Percentiles rank a stretch among this genome's conserved stretches.
Evolutionary conservation across 1,140 invertebrate genomes (phyloP).

Genomic region (Probaryconus sp.): DNA sequence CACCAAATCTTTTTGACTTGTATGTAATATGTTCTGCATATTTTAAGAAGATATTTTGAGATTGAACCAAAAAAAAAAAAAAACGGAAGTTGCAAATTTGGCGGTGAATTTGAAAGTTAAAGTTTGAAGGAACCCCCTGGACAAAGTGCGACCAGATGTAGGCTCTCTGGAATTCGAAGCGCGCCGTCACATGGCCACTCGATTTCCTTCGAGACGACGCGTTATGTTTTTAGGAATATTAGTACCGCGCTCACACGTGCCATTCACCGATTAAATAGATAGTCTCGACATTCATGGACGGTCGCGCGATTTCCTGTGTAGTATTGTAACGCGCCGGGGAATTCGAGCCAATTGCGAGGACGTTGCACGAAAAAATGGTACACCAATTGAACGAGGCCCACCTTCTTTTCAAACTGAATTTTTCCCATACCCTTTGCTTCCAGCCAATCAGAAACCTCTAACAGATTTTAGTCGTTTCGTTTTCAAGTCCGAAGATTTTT

Average conservation of each 20-base stretch:
- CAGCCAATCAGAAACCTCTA: too few relatives aligned
- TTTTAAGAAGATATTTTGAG: too few relatives aligned
- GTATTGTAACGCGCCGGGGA: slow-evolving; percentile 46
- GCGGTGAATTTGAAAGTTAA: too few relatives aligned
- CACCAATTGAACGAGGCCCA: too few relatives aligned
- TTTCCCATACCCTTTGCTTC: too few relatives aligned
- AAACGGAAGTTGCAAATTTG: not conserved
- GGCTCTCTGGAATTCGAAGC: slow-evolving; percentile 55
- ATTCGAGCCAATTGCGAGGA: slow-evolving; percentile 41
- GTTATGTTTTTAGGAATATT: slow-evolving; percentile 37
- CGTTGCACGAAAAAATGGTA: slow-evolving; percentile 33
- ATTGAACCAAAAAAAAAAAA: too few relatives aligned
- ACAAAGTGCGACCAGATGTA: slow-evolving; percentile 53
- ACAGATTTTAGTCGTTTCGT: too few relatives aligned
- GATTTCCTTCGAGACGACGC: slow-evolving; percentile 50
- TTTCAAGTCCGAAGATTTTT: too few relatives aligned
- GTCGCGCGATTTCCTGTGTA: slow-evolving; percentile 57
- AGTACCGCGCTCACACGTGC: slow-evolving; percentile 57
- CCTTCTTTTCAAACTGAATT: too few relatives aligned
- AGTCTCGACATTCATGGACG: slow-evolving; percentile 59
- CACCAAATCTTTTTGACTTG: too few relatives aligned
- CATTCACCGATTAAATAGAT: slow-evolving; percentile 62
- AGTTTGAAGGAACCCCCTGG: too few relatives aligned
- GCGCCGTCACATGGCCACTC: slow-evolving; percentile 59
- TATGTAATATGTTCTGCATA: too few relatives aligned